phyloP scores from a whole-genome alignment of 2,797 vertebrate genomes.

The Falco biarmicus region DNA sequence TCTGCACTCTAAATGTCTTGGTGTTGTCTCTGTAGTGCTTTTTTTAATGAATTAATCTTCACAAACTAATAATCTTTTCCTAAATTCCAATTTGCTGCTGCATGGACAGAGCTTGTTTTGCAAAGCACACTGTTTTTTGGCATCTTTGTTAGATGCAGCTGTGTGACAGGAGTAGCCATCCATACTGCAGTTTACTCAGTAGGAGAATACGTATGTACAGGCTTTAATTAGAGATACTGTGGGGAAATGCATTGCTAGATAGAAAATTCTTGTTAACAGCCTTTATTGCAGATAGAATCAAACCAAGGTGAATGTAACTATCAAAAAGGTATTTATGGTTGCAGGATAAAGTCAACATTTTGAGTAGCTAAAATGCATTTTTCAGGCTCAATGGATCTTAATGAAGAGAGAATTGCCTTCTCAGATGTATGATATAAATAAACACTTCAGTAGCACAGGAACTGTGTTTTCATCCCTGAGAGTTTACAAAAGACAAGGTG shows the following conservation, averaged over 20 bases:
- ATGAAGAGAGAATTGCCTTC: neutral
- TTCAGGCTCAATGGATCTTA: neutral
- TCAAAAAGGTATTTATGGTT: neutral
- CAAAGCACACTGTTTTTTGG: neutral
- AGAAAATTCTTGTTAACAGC: neutral
- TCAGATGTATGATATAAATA: neutral
- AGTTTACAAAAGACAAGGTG: neutral
- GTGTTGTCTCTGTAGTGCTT: fast-evolving
- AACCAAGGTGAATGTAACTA: neutral
- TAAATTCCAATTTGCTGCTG: neutral
- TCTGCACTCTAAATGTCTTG: neutral
- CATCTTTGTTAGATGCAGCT: neutral
- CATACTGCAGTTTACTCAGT: neutral
- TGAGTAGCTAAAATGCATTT: neutral
- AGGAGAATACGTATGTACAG: neutral
- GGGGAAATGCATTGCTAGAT: neutral
- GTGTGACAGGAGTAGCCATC: neutral
- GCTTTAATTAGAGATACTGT: neutral
- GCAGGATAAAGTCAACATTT: neutral
- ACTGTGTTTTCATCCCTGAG: neutral
- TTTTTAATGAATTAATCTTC: neutral
- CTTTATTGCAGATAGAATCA: neutral
- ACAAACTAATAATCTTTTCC: neutral
- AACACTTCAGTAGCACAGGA: neutral
- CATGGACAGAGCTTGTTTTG: neutral